Conservation (phyloP, 2,113 vertebrate species). For the Synodontis membranacea region DNA sequence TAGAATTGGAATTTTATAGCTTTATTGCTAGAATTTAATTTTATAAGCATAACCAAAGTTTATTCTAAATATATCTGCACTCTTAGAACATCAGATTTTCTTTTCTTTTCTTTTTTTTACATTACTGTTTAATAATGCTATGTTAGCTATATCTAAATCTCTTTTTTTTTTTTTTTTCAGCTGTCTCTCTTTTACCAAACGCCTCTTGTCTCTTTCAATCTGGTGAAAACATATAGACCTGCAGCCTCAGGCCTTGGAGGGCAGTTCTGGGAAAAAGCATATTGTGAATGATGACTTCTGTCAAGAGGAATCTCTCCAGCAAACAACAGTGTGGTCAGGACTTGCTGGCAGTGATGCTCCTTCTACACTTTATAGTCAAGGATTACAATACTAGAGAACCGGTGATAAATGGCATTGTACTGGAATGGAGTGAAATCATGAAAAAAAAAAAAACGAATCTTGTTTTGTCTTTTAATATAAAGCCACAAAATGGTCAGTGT, state of each 20-base stretch:
- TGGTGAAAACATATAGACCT: background rate
- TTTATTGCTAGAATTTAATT: background rate
- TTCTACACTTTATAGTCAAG: background rate
- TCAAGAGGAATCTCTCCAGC: slow-evolving; percentile 21
- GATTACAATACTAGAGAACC: background rate
- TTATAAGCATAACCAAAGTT: no score
- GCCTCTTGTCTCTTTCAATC: slow-evolving; percentile 5
- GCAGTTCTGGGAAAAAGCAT: slow-evolving; percentile 28
- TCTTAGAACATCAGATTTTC: background rate
- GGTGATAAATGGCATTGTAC: background rate
- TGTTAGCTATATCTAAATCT: background rate
- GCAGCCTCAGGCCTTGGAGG: slow-evolving; percentile 17
- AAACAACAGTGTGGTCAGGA: slow-evolving; percentile 26
- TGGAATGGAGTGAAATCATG: no score
- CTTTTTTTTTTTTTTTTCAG: background rate
- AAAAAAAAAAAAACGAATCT: background rate
- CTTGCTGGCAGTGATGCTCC: background rate
- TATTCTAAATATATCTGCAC: background rate
- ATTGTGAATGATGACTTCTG: slow-evolving; percentile 32
- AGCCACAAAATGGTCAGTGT: background rate
- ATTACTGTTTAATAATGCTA: background rate
- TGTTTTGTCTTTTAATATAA: background rate
- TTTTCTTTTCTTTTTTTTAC: background rate
- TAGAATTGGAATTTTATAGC: background rate
- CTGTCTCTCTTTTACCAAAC: background rate